phyloP scores from a whole-genome alignment of 2,113 vertebrate genomes.

The Bungarus multicinctus region DNA sequence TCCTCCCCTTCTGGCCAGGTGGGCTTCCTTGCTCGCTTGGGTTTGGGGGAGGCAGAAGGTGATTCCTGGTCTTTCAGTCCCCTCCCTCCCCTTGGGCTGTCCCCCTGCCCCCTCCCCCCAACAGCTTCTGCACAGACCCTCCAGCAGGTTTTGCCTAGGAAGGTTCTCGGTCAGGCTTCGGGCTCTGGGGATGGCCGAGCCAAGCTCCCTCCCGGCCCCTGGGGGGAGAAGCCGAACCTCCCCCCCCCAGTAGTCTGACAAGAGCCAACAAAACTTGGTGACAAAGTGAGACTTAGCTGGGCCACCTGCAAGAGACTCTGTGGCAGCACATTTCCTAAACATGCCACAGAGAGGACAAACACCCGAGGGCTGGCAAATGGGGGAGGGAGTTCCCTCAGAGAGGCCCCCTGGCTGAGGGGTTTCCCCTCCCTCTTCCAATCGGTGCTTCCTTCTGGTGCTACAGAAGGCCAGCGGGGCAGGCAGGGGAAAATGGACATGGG shows the following conservation, averaged over 20 bases:
- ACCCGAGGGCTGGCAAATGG: constrained; percentile 52
- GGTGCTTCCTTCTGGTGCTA: constrained; percentile 14
- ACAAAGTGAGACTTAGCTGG: constrained; percentile 62
- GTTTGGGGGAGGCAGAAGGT: constrained; percentile 44
- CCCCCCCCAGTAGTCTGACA: constrained; percentile 63
- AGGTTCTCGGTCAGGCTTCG: no score
- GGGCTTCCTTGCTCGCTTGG: constrained; percentile 15
- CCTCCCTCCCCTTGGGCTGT: no score
- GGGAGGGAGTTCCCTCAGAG: constrained; percentile 57
- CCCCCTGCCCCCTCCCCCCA: neutral
- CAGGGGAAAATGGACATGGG: neutral
- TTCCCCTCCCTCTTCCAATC: constrained; percentile 42
- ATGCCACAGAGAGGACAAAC: constrained; percentile 62
- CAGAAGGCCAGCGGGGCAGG: neutral
- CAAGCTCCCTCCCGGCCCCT: neutral
- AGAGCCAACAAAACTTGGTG: constrained; percentile 59
- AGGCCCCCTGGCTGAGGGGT: constrained; percentile 33
- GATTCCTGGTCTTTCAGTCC: constrained; percentile 27
- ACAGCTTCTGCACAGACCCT: neutral
- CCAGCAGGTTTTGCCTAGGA: neutral
- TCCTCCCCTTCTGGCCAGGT: constrained; percentile 28
- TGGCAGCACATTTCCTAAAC: constrained; percentile 57
- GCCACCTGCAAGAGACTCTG: constrained; percentile 59
- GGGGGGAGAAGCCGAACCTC: constrained; percentile 47
- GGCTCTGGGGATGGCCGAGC: neutral